Base-by-base conservation (phyloP, 64 coral and sea anemone genomes). In the Porites lutea region DNA sequence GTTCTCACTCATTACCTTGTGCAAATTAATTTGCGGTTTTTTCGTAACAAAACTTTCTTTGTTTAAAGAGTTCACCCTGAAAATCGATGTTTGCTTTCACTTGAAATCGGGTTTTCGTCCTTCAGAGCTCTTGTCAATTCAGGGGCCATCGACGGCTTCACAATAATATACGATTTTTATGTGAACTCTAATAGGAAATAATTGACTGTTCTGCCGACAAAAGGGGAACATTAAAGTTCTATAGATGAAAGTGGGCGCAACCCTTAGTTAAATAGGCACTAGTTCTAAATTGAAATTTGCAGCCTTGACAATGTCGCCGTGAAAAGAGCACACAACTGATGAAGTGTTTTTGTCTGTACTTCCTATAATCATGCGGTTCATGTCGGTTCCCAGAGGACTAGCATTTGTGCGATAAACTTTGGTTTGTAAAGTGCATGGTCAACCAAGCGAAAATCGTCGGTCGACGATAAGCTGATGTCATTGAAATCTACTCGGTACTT, bases 271-370 rank as follows among this genome's bases (percentile, higher is more conserved):
- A 37, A 37, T 37, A 37, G 27, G 27, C 27, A 37, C 27, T 37
- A 37, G 27, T 37, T 37, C 27, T 37, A 37, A 37, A 37, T 37
- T 37, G 46, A 50, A 47, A 68, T 16, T 47, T 64, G 27, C 37
- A 16, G 43, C 8, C 13, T 13, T 45, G 43, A 78, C 58, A 64
- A 82, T 48, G 59, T 65, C 62, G 18, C 78, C 16, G 81, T 46
- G 18, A 18, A 47, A 21, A 84, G 46, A 52, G 81, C 69, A 84
- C 81, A 84, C 81, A 84, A 84, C 69, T 84, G 46, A 64, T 61
- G 59, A 83, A 84, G 61, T 48, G 48, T 84, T 19, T 84, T 84
- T 84, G 81, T 48, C 44, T 48, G 81, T 64, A 52, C 69, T 84
- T 63, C 52, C 61, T 51, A 8, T 21, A 46, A 49, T 52, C 62